These are phyloP conservation scores for Allobates femoralis DNA, from an alignment of 2,797 vertebrate species.

Conservation along the genomic window DNA sequence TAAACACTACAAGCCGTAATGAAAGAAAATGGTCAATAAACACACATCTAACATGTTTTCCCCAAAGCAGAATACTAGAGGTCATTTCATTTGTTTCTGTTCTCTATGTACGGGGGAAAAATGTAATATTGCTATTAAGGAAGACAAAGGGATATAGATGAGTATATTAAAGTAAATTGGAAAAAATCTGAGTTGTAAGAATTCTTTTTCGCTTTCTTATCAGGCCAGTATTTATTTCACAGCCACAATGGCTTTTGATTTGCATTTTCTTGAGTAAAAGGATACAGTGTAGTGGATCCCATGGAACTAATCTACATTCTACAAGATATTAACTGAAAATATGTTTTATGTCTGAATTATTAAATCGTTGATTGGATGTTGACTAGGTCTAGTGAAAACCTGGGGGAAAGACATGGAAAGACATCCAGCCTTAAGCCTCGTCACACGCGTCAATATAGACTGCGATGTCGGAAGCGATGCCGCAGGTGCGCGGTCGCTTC, in stretches of 20 bases:
- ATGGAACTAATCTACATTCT: no score
- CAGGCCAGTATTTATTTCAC: neutral
- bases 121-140: neutral
- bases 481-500: no score
- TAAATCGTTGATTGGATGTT: no score
- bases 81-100: constrained; percentile 43
- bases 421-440: no score
- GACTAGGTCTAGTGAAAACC: no score
- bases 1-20: constrained; percentile 46
- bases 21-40: constrained; percentile 54
- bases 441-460: no score
- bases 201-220: neutral
- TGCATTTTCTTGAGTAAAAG: neutral
- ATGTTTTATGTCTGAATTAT: neutral
- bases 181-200: neutral
- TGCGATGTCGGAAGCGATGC: no score
- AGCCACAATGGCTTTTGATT: neutral
- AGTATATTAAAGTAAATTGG: neutral
- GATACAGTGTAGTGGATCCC: neutral
- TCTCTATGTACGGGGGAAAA: neutral
- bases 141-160: neutral
- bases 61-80: constrained; percentile 43
- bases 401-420: no score
- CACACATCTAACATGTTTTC: constrained; percentile 47
- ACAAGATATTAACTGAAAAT: no score